phyloP scores from a whole-genome alignment of 2,888 invertebrate genomes.

The Chromoteleia sp. region DNA sequence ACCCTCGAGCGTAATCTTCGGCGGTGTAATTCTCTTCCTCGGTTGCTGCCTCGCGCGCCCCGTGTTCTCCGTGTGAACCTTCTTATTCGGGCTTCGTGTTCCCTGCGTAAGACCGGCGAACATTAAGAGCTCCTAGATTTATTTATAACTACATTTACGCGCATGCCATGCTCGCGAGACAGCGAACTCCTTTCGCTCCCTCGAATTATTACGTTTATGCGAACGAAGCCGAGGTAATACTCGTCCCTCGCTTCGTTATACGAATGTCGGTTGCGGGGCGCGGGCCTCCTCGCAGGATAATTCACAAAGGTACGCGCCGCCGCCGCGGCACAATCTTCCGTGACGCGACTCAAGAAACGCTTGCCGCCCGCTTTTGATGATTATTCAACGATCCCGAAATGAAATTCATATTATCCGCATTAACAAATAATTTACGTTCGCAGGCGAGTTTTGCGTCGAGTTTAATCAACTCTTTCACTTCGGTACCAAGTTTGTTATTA shows the following conservation, averaged over 20 bases:
- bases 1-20: constrained; percentile 67
- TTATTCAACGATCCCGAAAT: constrained; percentile 70
- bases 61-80: constrained; percentile 56
- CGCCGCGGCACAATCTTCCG: constrained; percentile 51
- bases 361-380: constrained; percentile 62
- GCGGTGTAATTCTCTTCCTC: constrained; percentile 50
- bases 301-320: constrained; percentile 65
- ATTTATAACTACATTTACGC: constrained; percentile 85
- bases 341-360: constrained; percentile 59
- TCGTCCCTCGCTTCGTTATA: constrained; percentile 53
- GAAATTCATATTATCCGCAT: constrained; percentile 71
- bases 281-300: constrained; percentile 56
- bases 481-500: constrained; percentile 59
- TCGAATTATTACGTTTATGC: constrained; percentile 71
- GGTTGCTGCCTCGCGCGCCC: constrained; percentile 35
- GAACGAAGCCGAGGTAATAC: constrained; percentile 57
- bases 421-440: constrained; percentile 68
- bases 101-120: constrained; percentile 74
- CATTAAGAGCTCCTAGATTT: constrained; percentile 85
- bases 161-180: constrained; percentile 79
- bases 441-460: constrained; percentile 41
- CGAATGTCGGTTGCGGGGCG: constrained; percentile 47
- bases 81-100: constrained; percentile 64
- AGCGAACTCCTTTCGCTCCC: constrained; percentile 67
- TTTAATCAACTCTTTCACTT: constrained; percentile 68